Evolutionary conservation across 1,140 invertebrate species (phyloP).

Genomic region (Calephelis virginiensis): DNA sequence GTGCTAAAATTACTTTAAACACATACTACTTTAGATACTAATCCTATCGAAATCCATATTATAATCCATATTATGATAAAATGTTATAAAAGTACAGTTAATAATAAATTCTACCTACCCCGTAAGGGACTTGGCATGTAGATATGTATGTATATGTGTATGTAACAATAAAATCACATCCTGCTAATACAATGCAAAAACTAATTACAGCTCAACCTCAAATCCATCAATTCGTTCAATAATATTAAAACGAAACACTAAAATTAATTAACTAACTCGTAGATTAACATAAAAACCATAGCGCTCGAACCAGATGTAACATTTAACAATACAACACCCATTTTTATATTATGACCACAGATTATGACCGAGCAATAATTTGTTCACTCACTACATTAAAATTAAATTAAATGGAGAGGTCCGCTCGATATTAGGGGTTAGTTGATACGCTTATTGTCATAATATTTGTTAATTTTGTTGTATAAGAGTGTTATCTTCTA

Average conservation of each 20-base stretch:
- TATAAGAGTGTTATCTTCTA: no score
- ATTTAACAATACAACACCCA: conserved; percentile 62
- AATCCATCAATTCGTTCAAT: conserved; percentile 36
- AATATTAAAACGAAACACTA: conserved; percentile 42
- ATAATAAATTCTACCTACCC: no score
- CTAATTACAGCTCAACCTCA: conserved; percentile 49
- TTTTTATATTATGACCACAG: conserved; percentile 42
- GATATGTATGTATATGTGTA: no score
- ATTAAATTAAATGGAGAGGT: conserved; percentile 61
- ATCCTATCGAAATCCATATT: no score
- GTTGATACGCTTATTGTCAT: conserved; percentile 57
- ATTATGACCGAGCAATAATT: conserved; percentile 70
- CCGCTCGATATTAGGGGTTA: conserved; percentile 37
- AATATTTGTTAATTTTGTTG: conserved; percentile 42
- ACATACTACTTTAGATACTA: no score
- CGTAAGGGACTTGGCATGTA: no score
- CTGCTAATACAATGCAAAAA: conserved; percentile 40
- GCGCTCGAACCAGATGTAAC: conserved; percentile 56
- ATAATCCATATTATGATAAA: no score
- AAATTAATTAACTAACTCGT: conserved; percentile 65
- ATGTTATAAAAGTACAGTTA: no score
- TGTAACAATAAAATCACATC: not conserved
- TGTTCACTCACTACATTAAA: conserved; percentile 68
- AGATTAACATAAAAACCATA: conserved; percentile 52
- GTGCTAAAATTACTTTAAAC: no score